phyloP scores from a whole-genome alignment of 1,140 invertebrate genomes.

The Maniola jurtina region DNA sequence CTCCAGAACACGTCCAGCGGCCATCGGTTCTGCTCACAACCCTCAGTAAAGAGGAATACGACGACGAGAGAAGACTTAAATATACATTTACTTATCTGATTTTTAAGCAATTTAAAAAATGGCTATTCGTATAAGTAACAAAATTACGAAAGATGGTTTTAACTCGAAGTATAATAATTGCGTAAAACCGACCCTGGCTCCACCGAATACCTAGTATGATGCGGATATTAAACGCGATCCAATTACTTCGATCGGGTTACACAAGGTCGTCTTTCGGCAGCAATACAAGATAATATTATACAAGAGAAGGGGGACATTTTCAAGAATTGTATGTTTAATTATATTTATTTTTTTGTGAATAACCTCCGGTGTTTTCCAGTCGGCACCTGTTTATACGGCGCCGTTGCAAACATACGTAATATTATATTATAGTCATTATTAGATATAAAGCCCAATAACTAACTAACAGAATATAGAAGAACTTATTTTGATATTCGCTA shows the following conservation, averaged over 20 bases:
- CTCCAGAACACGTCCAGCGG: too few relatives aligned
- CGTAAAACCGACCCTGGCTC: constrained; percentile 9
- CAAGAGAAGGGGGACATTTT: constrained; percentile 17
- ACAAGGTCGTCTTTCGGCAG: constrained; percentile 15
- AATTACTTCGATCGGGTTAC: constrained; percentile 18
- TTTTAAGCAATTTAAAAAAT: too few relatives aligned
- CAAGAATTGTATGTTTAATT: background rate
- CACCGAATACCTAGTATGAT: constrained; percentile 12
- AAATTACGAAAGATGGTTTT: background rate
- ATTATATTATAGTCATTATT: too few relatives aligned
- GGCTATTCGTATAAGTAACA: too few relatives aligned
- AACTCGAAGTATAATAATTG: background rate
- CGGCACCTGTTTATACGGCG: background rate
- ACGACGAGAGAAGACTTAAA: too few relatives aligned
- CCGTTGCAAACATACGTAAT: too few relatives aligned
- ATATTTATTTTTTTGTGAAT: constrained; percentile 11
- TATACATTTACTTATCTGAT: too few relatives aligned
- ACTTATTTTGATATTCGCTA: too few relatives aligned
- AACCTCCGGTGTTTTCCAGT: constrained; percentile 16
- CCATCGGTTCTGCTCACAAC: too few relatives aligned
- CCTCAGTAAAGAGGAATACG: too few relatives aligned
- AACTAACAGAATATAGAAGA: too few relatives aligned
- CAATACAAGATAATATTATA: background rate
- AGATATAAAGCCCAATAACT: too few relatives aligned
- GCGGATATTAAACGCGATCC: constrained; percentile 22